Conservation (phyloP, 2,888 invertebrate species). For the Bugula neritina region DNA sequence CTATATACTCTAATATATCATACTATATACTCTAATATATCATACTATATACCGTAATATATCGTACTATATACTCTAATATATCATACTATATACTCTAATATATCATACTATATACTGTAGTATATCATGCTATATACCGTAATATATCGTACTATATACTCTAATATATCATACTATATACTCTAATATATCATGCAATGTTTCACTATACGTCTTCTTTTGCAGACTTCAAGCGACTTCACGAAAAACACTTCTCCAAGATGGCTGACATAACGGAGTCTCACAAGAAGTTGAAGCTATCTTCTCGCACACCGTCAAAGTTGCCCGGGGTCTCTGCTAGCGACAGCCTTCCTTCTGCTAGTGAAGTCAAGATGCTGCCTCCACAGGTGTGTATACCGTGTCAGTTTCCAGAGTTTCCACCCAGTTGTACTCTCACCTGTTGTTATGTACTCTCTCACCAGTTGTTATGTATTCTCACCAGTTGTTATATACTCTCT, state of each 20-base stretch:
- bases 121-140: background rate
- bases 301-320: background rate
- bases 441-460: too few species aligned
- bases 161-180: background rate
- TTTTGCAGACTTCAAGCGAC: background rate
- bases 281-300: constrained; percentile 11
- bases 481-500: too few species aligned
- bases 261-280: constrained; percentile 4
- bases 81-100: background rate
- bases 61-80: background rate
- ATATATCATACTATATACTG: background rate
- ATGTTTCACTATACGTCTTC: too few species aligned
- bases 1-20: too few species aligned
- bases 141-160: background rate
- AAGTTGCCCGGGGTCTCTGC: background rate
- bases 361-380: too few species aligned
- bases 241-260: constrained; percentile 23
- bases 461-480: too few species aligned
- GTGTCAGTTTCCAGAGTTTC: too few species aligned
- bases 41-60: background rate
- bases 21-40: background rate
- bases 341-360: too few species aligned
- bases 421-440: too few species aligned
- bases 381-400: too few species aligned
- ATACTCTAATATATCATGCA: background rate